phyloP scores from a whole-genome alignment of 2,113 vertebrate genomes.

The Oxyura jamaicensis region DNA sequence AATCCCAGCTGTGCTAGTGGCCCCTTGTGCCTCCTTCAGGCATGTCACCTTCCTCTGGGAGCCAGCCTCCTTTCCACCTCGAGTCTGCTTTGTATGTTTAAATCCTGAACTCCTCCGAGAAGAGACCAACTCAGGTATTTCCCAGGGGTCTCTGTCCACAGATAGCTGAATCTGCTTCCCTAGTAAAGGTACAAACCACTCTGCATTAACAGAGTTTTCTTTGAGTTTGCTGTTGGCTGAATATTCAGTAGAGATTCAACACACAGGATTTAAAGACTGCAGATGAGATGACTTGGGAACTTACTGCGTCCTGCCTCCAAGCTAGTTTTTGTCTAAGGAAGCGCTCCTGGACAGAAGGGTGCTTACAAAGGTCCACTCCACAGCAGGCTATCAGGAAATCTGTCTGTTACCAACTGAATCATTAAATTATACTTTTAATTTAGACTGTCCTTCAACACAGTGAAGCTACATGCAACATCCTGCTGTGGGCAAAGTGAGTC shows the following conservation, averaged over 20 bases:
- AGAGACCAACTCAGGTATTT: background rate
- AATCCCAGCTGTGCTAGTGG: background rate
- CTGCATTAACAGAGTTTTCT: background rate
- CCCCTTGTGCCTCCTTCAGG: constrained; percentile 20
- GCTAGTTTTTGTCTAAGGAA: background rate
- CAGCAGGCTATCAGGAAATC: background rate
- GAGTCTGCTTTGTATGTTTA: background rate
- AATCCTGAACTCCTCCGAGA: background rate
- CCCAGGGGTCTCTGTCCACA: background rate
- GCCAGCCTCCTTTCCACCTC: background rate
- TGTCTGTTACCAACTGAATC: background rate
- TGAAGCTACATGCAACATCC: background rate
- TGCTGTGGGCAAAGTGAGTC: constrained; percentile 2
- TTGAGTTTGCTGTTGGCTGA: background rate
- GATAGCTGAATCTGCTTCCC: background rate
- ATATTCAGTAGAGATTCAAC: background rate
- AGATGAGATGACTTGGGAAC: background rate
- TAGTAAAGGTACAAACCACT: background rate
- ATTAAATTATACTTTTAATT: background rate
- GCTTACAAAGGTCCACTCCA: background rate
- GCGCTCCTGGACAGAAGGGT: background rate
- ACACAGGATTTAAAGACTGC: background rate
- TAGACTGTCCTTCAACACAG: background rate
- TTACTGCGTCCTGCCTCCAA: background rate
- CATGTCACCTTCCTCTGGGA: background rate